Conservation (phyloP, 2,797 vertebrate species). For the Dipus sagitta region DNA sequence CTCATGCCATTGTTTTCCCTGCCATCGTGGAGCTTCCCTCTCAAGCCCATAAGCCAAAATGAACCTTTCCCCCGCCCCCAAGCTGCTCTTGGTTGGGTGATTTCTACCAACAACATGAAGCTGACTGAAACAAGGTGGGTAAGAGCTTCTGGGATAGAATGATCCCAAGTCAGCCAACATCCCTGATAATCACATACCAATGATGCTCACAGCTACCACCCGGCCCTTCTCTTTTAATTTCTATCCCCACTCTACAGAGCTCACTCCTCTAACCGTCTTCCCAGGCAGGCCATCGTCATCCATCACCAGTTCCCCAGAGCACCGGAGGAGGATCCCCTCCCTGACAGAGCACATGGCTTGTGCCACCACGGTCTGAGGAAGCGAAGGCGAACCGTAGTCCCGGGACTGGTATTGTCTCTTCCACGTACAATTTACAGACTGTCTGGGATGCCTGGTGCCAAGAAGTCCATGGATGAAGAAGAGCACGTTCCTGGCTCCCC, state of each 20-base stretch:
- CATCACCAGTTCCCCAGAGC: neutral
- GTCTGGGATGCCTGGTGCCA: neutral
- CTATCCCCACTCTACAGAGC: neutral
- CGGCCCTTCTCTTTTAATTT: neutral
- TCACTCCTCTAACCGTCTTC: neutral
- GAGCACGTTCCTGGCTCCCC: conserved; percentile 55
- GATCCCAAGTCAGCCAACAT: neutral
- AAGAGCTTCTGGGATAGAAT: neutral
- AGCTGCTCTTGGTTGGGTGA: too few relatives aligned
- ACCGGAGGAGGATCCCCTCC: neutral
- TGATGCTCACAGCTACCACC: neutral
- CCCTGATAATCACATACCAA: accelerated
- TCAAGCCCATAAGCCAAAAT: too few relatives aligned
- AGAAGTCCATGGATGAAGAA: conserved; percentile 66
- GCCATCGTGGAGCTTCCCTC: too few relatives aligned
- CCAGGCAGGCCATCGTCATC: neutral
- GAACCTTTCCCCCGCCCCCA: too few relatives aligned
- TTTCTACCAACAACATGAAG: too few relatives aligned
- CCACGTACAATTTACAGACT: neutral
- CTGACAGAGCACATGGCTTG: neutral
- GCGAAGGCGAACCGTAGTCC: neutral
- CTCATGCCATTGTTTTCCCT: too few relatives aligned
- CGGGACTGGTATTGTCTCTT: neutral
- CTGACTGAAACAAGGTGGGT: neutral
- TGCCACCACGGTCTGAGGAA: neutral